A percentile compares a stretch with the other conserved stretches of the same genome.
Conservation (phyloP, 2,113 vertebrate genomes). For the Dipodomys stephensi region DNA sequence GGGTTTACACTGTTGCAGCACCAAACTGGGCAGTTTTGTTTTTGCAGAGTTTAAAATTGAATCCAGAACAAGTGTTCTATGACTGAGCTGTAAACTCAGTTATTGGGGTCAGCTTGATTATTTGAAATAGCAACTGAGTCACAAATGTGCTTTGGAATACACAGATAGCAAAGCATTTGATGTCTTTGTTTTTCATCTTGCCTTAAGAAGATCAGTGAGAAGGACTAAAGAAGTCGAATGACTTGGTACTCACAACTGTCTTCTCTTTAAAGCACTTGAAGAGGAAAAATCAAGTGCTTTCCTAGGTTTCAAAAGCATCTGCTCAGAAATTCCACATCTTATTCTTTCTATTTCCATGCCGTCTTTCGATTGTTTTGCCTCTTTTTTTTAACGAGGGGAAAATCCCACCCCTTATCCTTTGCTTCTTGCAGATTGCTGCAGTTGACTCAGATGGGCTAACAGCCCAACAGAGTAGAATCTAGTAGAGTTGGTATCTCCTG, state of each 20-base stretch:
- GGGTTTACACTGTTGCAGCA: too few relatives aligned
- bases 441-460: not conserved
- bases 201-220: not conserved
- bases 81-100: too few relatives aligned
- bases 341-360: not conserved
- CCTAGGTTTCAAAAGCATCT: not conserved
- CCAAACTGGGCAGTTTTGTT: too few relatives aligned
- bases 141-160: not conserved
- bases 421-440: not conserved
- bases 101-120: not conserved
- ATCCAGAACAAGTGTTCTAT: too few relatives aligned
- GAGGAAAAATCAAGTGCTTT: not conserved
- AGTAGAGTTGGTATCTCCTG: not conserved
- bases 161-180: not conserved
- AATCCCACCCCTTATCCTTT: accelerated
- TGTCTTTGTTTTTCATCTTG: not conserved
- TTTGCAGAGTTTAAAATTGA: too few relatives aligned
- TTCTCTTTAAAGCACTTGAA: not conserved
- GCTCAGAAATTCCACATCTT: not conserved
- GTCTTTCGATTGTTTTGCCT: too few relatives aligned
- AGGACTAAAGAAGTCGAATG: not conserved
- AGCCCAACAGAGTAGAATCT: not conserved
- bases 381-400: not conserved
- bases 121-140: not conserved
- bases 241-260: not conserved